Conservation (phyloP, 1,140 invertebrate species). For the Heliconius melpomene region DNA sequence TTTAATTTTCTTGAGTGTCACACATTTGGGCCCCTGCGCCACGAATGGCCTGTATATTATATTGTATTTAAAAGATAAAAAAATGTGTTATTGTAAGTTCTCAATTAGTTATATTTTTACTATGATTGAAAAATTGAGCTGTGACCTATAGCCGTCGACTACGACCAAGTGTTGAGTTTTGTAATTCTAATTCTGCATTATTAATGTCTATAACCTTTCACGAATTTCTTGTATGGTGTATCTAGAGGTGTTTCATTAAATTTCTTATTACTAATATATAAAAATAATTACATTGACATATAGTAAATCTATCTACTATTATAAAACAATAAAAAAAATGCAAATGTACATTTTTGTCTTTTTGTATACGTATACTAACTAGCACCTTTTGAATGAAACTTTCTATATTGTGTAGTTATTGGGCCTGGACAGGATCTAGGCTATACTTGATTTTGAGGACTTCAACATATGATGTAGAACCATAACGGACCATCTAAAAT, state of each 20-base stretch:
- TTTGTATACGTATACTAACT: no score
- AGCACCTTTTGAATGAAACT: no score
- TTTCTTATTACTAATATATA: background rate
- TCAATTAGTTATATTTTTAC: background rate
- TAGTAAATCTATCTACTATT: background rate
- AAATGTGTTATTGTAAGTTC: background rate
- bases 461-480: no score
- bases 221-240: constrained; percentile 37
- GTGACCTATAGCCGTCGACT: constrained; percentile 10
- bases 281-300: background rate
- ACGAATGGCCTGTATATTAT: background rate
- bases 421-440: no score
- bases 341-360: no score
- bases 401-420: no score
- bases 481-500: no score
- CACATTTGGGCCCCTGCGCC: no score
- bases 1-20: no score
- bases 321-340: no score
- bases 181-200: constrained; percentile 55
- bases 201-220: constrained; percentile 50
- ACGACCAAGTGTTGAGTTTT: constrained; percentile 11
- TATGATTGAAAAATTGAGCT: constrained; percentile 37
- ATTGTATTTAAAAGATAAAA: background rate
- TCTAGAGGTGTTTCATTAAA: constrained; percentile 28
- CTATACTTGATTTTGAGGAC: no score